Conservation (phyloP, 2,113 vertebrate genomes). For the Glaucidium brasilianum region DNA sequence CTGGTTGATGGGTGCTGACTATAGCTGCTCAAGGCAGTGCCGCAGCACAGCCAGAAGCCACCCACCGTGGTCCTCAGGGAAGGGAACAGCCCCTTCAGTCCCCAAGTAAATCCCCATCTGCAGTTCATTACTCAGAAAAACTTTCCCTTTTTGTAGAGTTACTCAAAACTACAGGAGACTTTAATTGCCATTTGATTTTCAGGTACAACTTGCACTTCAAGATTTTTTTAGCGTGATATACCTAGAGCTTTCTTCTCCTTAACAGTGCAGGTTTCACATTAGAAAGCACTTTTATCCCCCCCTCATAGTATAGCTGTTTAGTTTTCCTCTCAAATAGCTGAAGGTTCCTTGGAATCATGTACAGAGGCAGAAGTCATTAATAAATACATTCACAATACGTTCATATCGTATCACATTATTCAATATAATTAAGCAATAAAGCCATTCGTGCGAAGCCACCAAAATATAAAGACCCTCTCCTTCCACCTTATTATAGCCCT, state of each 20-base stretch:
- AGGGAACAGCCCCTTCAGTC: not conserved
- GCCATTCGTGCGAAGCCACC: not conserved
- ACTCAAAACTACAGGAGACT: not conserved
- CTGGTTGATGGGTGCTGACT: rapidly evolving
- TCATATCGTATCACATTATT: not conserved
- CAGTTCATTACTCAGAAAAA: not conserved
- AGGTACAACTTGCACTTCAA: not conserved
- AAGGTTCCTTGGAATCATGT: not conserved
- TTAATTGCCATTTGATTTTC: not conserved
- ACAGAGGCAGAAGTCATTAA: constrained; percentile 20
- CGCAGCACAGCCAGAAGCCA: not conserved
- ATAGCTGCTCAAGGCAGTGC: rapidly evolving
- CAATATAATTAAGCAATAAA: not conserved
- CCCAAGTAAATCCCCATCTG: not conserved
- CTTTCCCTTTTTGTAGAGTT: not conserved
- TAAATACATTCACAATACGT: not conserved
- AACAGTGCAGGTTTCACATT: not conserved
- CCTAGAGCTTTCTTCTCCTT: not conserved
- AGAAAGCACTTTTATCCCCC: not conserved
- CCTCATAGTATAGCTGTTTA: not conserved
- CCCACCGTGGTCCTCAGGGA: rapidly evolving
- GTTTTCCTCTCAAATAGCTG: not conserved
- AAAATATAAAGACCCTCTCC: not conserved
- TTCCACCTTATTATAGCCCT: not conserved
- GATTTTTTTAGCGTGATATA: not conserved